Conservation (phyloP, 2,797 vertebrate species). For the Caiman crocodilus region DNA sequence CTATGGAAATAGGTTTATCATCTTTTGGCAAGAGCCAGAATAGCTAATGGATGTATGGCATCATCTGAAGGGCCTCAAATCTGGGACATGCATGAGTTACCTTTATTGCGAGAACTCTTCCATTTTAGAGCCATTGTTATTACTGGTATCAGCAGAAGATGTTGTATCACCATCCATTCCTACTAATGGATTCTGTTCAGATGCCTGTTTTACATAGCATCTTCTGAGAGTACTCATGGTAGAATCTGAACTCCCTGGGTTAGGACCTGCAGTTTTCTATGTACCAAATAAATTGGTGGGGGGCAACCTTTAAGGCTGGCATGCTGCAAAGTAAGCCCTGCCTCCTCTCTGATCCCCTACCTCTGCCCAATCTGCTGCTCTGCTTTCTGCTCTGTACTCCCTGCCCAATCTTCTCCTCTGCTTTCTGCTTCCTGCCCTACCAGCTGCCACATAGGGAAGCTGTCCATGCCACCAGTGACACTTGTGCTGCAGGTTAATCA, state of each 20-base stretch:
- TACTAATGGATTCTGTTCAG: not conserved
- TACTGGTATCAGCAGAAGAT: not conserved
- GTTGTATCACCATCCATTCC: not conserved
- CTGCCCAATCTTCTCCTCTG: no score
- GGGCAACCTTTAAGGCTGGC: no score
- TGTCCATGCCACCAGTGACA: no score
- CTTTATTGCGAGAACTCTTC: conserved; percentile 68
- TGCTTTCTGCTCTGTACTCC: no score
- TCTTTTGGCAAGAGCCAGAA: not conserved
- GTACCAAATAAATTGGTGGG: no score
- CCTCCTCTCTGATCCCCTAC: no score
- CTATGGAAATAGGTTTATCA: not conserved
- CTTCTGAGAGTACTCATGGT: conserved; percentile 12
- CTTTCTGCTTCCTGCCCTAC: no score
- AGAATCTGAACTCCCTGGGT: not conserved
- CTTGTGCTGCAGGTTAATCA: no score
- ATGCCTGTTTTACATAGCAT: conserved; percentile 40
- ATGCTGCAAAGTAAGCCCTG: no score
- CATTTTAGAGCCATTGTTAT: not conserved
- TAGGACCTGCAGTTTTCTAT: not conserved
- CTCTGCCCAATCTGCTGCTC: no score
- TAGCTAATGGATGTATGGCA: conserved; percentile 62
- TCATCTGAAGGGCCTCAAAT: conserved; percentile 71
- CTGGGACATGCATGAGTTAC: conserved; percentile 75
- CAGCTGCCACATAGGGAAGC: no score